Conservation (phyloP, 2,797 vertebrate genomes). For the Aulostomus chinensis region DNA sequence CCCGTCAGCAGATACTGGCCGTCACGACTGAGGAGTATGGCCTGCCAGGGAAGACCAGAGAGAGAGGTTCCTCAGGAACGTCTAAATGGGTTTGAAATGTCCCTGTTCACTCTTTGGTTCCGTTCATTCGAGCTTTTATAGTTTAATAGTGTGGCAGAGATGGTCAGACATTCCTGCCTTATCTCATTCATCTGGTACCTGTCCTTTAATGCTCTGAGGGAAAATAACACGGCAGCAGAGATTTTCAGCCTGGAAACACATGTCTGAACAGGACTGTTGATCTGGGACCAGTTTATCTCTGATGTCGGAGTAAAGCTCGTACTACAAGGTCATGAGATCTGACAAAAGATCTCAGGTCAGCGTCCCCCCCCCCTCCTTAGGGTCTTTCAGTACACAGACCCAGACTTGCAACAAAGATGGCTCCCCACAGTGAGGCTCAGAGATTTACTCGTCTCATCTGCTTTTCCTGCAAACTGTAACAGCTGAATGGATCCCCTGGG, state of each 20-base stretch:
- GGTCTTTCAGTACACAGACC: slow-evolving; percentile 45
- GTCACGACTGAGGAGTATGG: slow-evolving; percentile 92
- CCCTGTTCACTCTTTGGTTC: too few species aligned
- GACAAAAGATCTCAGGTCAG: slow-evolving; percentile 44
- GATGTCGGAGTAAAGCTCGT: slow-evolving; percentile 40
- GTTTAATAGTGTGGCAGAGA: background rate
- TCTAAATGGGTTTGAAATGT: too few species aligned
- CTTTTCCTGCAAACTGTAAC: slow-evolving; percentile 75
- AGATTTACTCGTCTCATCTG: slow-evolving; percentile 82
- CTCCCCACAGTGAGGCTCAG: slow-evolving; percentile 64
- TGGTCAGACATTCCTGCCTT: background rate
- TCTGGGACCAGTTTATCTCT: slow-evolving; percentile 41
- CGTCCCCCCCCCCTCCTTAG: slow-evolving; percentile 17
- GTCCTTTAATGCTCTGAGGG: background rate
- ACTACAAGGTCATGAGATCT: slow-evolving; percentile 41
- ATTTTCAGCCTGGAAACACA: slow-evolving; percentile 21
- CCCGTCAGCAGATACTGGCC: slow-evolving; percentile 96
- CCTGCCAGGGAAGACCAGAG: slow-evolving; percentile 66
- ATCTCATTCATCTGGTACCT: slow-evolving; percentile 13
- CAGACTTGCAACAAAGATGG: slow-evolving; percentile 61
- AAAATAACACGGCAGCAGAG: background rate
- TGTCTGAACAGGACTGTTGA: slow-evolving; percentile 21
- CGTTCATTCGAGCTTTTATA: background rate
- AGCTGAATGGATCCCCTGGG: slow-evolving; percentile 61
- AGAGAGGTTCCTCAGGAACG: background rate